Conservation (phyloP, 1,140 invertebrate species). For the Lucilia sericata region DNA sequence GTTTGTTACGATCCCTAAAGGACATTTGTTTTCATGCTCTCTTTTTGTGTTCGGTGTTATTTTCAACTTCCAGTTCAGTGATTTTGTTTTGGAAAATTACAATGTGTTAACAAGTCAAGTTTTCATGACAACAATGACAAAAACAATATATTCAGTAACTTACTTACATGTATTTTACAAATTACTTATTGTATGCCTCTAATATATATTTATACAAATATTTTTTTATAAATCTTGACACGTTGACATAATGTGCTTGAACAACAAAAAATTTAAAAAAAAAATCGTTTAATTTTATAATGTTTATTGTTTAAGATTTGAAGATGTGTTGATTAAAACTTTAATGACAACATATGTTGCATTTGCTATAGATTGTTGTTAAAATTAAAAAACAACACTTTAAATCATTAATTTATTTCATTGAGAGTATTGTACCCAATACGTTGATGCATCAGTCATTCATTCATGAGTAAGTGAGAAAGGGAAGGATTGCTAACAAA, state of each 20-base stretch:
- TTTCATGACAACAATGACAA: constrained; percentile 15
- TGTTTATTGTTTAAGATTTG: neutral
- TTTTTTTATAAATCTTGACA: constrained; percentile 2
- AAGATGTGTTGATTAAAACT: constrained; percentile 6
- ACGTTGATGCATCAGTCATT: neutral
- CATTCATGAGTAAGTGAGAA: no score
- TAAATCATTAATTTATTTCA: neutral
- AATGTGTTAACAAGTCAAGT: constrained; percentile 36
- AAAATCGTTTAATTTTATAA: constrained; percentile 6
- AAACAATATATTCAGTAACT: neutral
- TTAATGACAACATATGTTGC: neutral
- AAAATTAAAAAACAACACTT: neutral
- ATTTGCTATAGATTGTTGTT: neutral
- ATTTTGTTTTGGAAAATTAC: constrained; percentile 24
- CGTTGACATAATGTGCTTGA: neutral
- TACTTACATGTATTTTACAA: neutral
- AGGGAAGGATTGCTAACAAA: no score
- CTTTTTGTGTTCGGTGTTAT: neutral
- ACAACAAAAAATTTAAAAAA: neutral
- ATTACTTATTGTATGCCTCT: neutral
- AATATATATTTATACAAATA: neutral
- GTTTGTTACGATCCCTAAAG: constrained; percentile 26
- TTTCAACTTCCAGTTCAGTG: neutral
- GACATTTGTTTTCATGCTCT: neutral
- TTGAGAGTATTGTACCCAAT: neutral